These are phyloP conservation scores for Malurus melanocephalus DNA, from an alignment of 2,113 vertebrate genomes.

Conservation along the genomic window DNA sequence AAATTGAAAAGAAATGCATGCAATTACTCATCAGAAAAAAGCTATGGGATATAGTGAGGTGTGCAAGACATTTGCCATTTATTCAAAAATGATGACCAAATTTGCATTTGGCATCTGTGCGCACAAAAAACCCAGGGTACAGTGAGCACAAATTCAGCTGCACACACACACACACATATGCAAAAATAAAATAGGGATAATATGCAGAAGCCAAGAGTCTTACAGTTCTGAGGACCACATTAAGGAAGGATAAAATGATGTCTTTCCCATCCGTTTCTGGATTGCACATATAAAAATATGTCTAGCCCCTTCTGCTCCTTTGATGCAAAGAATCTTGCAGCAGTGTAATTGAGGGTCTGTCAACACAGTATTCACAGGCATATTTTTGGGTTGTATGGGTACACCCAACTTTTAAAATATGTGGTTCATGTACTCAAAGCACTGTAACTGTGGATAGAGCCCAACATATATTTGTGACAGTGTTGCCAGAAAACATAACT, in stretches of 20 bases:
- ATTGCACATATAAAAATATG: not conserved
- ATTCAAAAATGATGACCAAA: not conserved
- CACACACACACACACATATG: not conserved
- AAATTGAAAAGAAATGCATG: not conserved
- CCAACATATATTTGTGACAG: not conserved
- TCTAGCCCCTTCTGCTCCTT: not conserved
- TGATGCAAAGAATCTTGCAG: not conserved
- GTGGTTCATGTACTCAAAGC: not conserved
- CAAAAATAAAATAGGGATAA: not conserved
- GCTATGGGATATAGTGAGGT: not conserved
- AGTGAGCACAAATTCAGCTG: not conserved
- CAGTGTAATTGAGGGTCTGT: not conserved
- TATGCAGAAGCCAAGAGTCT: not conserved
- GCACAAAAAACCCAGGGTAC: not conserved
- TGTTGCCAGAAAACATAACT: not conserved
- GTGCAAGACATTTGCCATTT: not conserved
- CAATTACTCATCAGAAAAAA: not conserved
- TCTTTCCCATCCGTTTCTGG: not conserved
- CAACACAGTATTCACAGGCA: not conserved
- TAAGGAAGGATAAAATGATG: not conserved
- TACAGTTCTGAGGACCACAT: not conserved
- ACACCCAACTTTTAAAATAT: not conserved
- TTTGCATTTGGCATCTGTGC: not conserved
- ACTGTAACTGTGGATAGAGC: not conserved
- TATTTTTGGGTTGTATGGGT: not conserved